Evolutionary conservation across 2,888 invertebrate genomes (phyloP).

Genomic region (Cryptus viduatorius): DNA sequence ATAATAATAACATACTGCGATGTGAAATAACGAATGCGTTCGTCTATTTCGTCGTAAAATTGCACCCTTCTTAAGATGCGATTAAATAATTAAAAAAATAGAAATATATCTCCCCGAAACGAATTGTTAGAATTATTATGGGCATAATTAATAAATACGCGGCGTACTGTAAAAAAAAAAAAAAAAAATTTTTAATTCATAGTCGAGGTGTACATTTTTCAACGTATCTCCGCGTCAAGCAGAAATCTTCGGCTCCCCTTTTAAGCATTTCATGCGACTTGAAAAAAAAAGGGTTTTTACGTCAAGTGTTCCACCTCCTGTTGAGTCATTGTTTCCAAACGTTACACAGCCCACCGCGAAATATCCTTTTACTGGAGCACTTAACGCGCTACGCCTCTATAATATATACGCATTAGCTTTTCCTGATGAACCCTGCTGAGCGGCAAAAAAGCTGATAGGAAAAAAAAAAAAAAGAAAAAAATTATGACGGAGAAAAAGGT

Average conservation of each 20-base stretch:
- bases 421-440: conserved; percentile 44
- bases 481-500: conserved; percentile 51
- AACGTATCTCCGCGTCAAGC: neutral
- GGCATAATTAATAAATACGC: too few species aligned
- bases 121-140: too few species aligned
- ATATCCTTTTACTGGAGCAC: conserved; percentile 4
- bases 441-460: conserved; percentile 2
- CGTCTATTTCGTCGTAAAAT: too few species aligned
- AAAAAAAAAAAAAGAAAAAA: conserved; percentile 41
- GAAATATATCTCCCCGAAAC: too few species aligned
- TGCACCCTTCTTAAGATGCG: too few species aligned
- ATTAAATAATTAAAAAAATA: too few species aligned
- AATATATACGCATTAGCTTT: conserved; percentile 46
- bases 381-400: conserved; percentile 6
- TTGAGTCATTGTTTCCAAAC: conserved; percentile 2
- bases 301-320: neutral
- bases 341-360: neutral
- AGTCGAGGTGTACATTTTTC: too few species aligned
- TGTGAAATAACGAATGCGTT: too few species aligned
- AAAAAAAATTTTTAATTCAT: too few species aligned
- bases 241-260: neutral
- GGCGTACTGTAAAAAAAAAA: too few species aligned
- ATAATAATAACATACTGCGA: too few species aligned
- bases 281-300: neutral
- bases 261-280: neutral